These are phyloP conservation scores for Rynchops niger DNA, from an alignment of 2,113 vertebrate genomes.

Conservation along the genomic window DNA sequence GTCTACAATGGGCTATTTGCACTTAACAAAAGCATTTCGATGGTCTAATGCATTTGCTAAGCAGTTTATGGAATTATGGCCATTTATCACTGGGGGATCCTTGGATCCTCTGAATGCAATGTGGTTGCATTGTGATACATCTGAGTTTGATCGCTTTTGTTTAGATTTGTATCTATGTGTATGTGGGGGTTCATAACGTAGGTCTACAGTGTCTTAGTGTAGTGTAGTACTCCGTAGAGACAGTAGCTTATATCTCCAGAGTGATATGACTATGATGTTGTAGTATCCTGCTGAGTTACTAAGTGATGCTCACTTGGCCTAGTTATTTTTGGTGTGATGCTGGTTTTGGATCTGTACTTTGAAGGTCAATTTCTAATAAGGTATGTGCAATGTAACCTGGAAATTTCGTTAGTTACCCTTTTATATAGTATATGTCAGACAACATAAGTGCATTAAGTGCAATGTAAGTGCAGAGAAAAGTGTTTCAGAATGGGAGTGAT, in stretches of 20 bases:
- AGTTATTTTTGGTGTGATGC: neutral
- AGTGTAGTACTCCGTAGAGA: neutral
- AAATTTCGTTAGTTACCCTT: neutral
- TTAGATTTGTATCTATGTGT: neutral
- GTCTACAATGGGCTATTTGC: neutral
- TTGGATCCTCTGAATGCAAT: neutral
- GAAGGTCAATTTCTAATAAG: neutral
- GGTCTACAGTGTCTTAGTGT: neutral
- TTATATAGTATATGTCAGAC: neutral
- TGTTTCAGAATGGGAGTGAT: neutral
- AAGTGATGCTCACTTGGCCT: neutral
- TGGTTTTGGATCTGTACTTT: neutral
- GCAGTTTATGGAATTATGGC: neutral
- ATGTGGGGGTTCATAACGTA: neutral
- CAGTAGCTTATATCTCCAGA: neutral
- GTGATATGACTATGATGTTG: neutral
- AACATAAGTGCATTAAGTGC: neutral
- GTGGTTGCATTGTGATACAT: neutral
- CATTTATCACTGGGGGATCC: neutral
- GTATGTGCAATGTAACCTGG: rapidly evolving
- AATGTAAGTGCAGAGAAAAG: neutral
- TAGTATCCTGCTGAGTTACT: neutral
- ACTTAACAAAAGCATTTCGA: neutral
- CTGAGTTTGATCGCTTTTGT: neutral
- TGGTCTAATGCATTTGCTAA: neutral